Conservation (phyloP, 2,113 vertebrate species). For the Rana temporaria region DNA sequence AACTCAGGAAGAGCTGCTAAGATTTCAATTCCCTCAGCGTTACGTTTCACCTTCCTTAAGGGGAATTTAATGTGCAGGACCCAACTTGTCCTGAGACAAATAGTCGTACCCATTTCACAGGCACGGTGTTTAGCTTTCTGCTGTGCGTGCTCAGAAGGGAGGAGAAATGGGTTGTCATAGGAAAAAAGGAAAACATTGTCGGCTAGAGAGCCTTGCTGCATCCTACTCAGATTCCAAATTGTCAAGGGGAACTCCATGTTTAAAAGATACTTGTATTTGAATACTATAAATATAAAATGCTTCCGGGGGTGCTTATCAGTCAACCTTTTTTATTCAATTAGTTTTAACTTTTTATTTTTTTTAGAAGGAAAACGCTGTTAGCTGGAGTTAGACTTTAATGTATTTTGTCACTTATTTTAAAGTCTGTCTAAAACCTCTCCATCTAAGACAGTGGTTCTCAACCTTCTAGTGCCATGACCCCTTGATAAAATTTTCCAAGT, state of each 20-base stretch:
- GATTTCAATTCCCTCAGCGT: constrained; percentile 49
- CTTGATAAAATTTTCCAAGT: too few species aligned
- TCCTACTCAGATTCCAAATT: constrained; percentile 2
- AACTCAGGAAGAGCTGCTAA: constrained; percentile 36
- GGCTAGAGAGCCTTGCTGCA: neutral
- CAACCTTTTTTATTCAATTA: too few species aligned
- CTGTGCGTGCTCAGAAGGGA: neutral
- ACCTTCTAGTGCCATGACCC: too few species aligned
- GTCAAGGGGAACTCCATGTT: neutral
- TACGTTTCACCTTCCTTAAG: constrained; percentile 47
- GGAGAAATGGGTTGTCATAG: neutral
- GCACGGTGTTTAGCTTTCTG: neutral
- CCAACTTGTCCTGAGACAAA: constrained; percentile 40
- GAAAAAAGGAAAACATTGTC: constrained; percentile 28
- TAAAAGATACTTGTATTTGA: too few species aligned
- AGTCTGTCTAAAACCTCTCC: too few species aligned
- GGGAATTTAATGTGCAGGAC: constrained; percentile 52
- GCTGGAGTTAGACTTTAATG: too few species aligned
- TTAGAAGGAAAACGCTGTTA: too few species aligned
- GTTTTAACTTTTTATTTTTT: too few species aligned
- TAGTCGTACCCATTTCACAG: constrained; percentile 22
- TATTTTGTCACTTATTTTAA: too few species aligned
- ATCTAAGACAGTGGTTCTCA: too few species aligned
- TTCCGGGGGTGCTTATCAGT: too few species aligned
- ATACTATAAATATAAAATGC: too few species aligned